These are phyloP conservation scores for Andrena trimmerana DNA, from an alignment of 2,888 invertebrate species.

Conservation along the genomic window DNA sequence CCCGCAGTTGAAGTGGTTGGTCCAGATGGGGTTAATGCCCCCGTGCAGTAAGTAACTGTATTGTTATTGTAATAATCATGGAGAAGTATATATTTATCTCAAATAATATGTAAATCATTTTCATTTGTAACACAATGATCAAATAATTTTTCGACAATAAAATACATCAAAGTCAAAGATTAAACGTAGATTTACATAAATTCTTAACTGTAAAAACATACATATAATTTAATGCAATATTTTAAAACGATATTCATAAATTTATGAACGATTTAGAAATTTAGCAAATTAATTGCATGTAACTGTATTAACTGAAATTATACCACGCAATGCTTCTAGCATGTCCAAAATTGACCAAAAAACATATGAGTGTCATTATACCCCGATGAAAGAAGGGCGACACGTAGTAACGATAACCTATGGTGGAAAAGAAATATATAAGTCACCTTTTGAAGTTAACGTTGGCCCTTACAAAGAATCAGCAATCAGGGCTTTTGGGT, in stretches of 20 bases:
- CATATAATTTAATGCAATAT: too few species aligned
- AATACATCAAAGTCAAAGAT: too few species aligned
- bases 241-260: too few species aligned
- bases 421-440: slow-evolving; percentile 92
- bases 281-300: neutral
- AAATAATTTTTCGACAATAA: too few species aligned
- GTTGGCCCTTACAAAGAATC: slow-evolving; percentile 93
- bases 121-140: too few species aligned
- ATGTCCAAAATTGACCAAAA: slow-evolving; percentile 86
- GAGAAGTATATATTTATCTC: too few species aligned
- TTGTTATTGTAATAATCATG: too few species aligned
- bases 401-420: slow-evolving; percentile 93
- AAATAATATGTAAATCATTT: too few species aligned
- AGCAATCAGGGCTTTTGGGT: slow-evolving; percentile 93
- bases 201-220: too few species aligned
- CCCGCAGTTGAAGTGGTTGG: slow-evolving; percentile 92
- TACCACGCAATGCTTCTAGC: slow-evolving; percentile 63
- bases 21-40: slow-evolving; percentile 91
- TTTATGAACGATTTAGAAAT: too few species aligned
- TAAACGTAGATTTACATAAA: too few species aligned
- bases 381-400: slow-evolving; percentile 91
- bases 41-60: slow-evolving; percentile 85
- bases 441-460: slow-evolving; percentile 93
- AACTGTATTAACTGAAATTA: slow-evolving; percentile 3
- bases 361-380: slow-evolving; percentile 91